phyloP scores from a whole-genome alignment of 2,888 invertebrate species.

The Nomada hirtipes region DNA sequence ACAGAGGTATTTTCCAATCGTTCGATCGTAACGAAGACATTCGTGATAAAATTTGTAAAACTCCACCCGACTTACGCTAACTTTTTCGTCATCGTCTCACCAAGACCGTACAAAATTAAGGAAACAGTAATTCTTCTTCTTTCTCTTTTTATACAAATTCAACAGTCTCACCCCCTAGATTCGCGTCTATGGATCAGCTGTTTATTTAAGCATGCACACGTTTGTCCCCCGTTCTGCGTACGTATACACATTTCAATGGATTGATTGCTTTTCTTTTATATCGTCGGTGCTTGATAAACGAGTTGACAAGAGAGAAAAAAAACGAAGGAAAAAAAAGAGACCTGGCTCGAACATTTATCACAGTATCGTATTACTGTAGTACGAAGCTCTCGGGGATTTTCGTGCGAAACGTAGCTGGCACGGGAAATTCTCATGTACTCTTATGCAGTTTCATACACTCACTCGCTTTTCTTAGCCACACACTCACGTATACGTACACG shows the following conservation, averaged over 20 bases:
- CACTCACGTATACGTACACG: slow-evolving; percentile 19
- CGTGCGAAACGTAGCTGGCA: slow-evolving; percentile 63
- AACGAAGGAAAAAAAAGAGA: slow-evolving; percentile 57
- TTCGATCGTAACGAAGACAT: slow-evolving; percentile 15
- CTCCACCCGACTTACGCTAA: slow-evolving; percentile 39
- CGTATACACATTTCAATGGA: slow-evolving; percentile 28
- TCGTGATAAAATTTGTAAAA: slow-evolving; percentile 46
- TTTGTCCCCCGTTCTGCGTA: slow-evolving; percentile 18
- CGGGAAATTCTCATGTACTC: slow-evolving; percentile 43
- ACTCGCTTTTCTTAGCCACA: slow-evolving; percentile 41
- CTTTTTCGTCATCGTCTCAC: slow-evolving; percentile 1
- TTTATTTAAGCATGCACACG: slow-evolving; percentile 35
- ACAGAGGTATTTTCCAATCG: not conserved
- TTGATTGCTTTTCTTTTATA: slow-evolving; percentile 40
- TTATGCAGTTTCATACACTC: not conserved
- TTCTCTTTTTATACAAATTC: slow-evolving; percentile 22
- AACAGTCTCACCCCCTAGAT: slow-evolving; percentile 12
- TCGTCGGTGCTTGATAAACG: slow-evolving; percentile 52
- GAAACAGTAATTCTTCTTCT: slow-evolving; percentile 2
- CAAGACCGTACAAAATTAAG: slow-evolving; percentile 51
- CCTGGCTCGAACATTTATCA: slow-evolving; percentile 69
- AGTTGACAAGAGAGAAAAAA: slow-evolving; percentile 13
- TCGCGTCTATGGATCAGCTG: slow-evolving; percentile 35
- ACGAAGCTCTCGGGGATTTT: slow-evolving; percentile 66
- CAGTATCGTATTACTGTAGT: slow-evolving; percentile 74